Evolutionary conservation across 2,888 invertebrate species (phyloP).

Genomic region (Agapostemon virescens): DNA sequence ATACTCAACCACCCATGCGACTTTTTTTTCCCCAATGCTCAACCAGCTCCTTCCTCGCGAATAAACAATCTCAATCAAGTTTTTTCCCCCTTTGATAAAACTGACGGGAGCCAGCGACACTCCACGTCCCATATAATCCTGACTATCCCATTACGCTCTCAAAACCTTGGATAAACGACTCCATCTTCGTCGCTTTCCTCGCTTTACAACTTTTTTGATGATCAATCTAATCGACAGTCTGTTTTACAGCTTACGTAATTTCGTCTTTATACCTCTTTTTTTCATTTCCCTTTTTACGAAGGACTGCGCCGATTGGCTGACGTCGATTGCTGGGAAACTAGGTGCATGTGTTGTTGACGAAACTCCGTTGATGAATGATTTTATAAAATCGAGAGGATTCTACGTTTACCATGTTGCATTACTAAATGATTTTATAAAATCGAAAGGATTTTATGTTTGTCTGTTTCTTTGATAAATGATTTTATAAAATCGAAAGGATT

Average conservation of each 20-base stretch:
- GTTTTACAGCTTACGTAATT: neutral
- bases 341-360: no score
- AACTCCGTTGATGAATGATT: no score
- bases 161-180: neutral
- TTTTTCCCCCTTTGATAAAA: neutral
- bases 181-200: neutral
- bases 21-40: neutral
- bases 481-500: neutral
- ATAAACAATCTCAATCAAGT: slow-evolving; percentile 9
- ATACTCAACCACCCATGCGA: no score
- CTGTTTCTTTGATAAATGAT: no score
- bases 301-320: no score
- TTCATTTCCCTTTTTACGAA: neutral
- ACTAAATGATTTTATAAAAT: no score
- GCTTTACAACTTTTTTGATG: neutral
- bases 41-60: neutral
- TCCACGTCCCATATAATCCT: neutral
- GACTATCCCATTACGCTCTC: neutral
- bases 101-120: neutral
- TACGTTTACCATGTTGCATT: neutral
- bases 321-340: no score
- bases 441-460: no score
- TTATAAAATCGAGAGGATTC: neutral
- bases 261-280: neutral
- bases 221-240: neutral